Percentiles rank a stretch among this genome's conserved stretches.
Conservation (phyloP, 2,113 vertebrate species). For the Vireo altiloquus region DNA sequence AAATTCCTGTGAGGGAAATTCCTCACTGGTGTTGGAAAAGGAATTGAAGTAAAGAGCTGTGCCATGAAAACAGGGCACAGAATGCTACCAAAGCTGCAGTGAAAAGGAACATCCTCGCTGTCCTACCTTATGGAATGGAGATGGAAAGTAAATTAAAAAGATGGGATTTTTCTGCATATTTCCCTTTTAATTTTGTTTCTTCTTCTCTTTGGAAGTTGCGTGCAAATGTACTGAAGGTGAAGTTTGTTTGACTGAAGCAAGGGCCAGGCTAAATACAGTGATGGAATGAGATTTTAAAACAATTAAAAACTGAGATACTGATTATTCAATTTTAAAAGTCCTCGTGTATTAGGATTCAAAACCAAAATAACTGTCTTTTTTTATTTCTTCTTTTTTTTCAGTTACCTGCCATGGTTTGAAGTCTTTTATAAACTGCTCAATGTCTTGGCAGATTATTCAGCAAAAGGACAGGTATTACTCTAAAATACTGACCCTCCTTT, state of each 20-base stretch:
- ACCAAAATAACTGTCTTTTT: background rate
- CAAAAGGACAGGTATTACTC: conserved; percentile 89
- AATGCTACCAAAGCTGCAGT: background rate
- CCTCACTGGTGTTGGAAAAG: background rate
- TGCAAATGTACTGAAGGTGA: background rate
- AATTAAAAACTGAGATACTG: background rate
- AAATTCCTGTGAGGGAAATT: background rate
- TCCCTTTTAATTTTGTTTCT: background rate
- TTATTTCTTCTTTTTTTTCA: conserved; percentile 41
- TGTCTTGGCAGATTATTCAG: conserved; percentile 90
- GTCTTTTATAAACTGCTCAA: conserved; percentile 97
- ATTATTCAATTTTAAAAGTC: background rate
- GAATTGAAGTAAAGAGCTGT: background rate
- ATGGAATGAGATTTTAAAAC: background rate
- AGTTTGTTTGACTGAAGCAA: background rate
- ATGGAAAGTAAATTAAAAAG: background rate
- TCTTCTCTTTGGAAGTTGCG: background rate
- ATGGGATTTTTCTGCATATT: background rate
- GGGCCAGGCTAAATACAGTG: background rate
- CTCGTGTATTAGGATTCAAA: background rate
- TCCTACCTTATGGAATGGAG: background rate
- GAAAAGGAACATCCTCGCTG: background rate
- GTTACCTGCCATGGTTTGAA: conserved; percentile 96
- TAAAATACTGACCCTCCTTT: background rate
- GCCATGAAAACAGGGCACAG: background rate